Evolutionary conservation across 2,888 invertebrate genomes (phyloP).

Genomic region (Idaea straminata): DNA sequence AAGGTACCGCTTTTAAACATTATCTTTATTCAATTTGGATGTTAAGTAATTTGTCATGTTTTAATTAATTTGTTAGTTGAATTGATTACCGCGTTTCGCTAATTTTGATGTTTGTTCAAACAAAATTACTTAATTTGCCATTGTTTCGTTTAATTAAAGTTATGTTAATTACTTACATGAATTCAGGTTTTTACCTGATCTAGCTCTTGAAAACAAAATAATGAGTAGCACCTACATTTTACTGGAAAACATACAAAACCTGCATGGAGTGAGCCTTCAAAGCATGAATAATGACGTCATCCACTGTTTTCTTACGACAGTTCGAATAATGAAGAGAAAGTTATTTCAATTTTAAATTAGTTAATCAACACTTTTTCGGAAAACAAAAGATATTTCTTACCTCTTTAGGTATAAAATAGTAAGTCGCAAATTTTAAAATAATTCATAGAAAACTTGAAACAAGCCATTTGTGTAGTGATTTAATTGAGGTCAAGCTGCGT

Average conservation of each 20-base stretch:
- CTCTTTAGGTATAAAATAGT: no score
- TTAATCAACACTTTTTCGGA: no score
- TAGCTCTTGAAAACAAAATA: neutral
- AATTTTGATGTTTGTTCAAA: slow-evolving; percentile 30
- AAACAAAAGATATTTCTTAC: no score
- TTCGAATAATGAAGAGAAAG: no score
- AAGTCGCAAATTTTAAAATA: no score
- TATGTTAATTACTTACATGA: neutral
- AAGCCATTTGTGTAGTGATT: neutral
- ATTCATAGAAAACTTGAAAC: no score
- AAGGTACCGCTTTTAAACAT: slow-evolving; percentile 41
- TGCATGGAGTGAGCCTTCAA: no score
- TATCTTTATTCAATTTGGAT: slow-evolving; percentile 49
- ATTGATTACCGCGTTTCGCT: slow-evolving; percentile 18
- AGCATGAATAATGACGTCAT: no score
- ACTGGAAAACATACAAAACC: no score
- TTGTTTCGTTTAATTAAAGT: neutral
- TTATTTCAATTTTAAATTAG: no score
- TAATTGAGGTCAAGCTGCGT: neutral
- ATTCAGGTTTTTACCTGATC: slow-evolving; percentile 7
- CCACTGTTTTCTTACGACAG: no score
- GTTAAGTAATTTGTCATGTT: slow-evolving; percentile 54
- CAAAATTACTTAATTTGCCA: neutral
- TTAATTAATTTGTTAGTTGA: slow-evolving; percentile 60
- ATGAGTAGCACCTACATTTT: no score